Conservation (phyloP, 2,113 vertebrate species). For the Phoxinus phoxinus region DNA sequence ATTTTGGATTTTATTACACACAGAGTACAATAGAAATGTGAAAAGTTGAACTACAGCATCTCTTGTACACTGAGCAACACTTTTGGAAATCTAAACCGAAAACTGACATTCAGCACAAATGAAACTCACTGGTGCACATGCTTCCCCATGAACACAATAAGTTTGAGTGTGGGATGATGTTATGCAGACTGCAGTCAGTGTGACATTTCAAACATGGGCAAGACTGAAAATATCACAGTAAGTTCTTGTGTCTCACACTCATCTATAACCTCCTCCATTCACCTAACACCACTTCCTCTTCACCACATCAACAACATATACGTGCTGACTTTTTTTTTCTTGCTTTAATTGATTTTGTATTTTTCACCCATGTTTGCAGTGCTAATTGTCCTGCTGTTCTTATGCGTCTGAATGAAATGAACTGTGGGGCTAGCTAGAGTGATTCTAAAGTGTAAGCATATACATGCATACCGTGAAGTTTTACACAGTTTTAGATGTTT, state of each 20-base stretch:
- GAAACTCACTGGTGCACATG: neutral
- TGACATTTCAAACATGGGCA: neutral
- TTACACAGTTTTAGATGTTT: neutral
- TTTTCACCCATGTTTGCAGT: neutral
- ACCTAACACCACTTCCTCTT: slow-evolving; percentile 29
- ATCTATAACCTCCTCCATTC: slow-evolving; percentile 31
- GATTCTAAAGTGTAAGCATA: neutral
- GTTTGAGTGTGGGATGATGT: slow-evolving; percentile 2
- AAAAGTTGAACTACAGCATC: neutral
- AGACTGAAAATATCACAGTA: slow-evolving; percentile 8
- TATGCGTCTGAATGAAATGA: neutral
- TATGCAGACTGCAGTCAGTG: neutral
- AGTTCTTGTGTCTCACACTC: neutral
- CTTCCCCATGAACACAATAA: neutral
- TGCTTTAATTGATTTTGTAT: neutral
- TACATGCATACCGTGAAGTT: neutral
- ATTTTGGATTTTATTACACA: neutral
- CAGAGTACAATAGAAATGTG: neutral
- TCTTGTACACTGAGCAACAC: neutral
- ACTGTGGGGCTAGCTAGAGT: neutral
- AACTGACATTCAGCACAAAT: neutral
- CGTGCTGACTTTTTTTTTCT: neutral
- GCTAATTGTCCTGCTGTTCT: neutral
- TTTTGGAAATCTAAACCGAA: neutral
- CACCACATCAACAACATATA: slow-evolving; percentile 7